These are phyloP conservation scores for Apis cerana DNA, from an alignment of 1,140 invertebrate species.

Conservation along the genomic window DNA sequence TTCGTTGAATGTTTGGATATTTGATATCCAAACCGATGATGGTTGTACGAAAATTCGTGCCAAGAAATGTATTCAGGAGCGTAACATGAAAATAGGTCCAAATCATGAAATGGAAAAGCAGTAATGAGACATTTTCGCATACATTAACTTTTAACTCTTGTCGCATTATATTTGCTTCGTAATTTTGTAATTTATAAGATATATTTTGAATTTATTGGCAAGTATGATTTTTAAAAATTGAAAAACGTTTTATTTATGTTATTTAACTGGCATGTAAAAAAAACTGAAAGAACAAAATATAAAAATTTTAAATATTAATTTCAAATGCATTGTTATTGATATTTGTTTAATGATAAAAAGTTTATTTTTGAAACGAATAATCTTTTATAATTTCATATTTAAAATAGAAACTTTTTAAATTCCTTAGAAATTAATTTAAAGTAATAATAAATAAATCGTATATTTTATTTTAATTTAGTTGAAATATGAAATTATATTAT, in stretches of 20 bases:
- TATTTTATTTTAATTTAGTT: no score
- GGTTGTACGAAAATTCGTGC: slow-evolving; percentile 49
- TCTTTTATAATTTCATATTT: no score
- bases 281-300: neutral
- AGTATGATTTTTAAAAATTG: slow-evolving; percentile 18
- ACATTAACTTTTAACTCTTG: neutral
- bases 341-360: no score
- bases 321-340: no score
- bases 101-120: neutral
- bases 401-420: no score
- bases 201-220: slow-evolving; percentile 44
- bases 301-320: neutral
- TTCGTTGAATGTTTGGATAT: slow-evolving; percentile 45
- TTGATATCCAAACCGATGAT: slow-evolving; percentile 23
- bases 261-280: no score
- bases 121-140: neutral
- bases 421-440: no score
- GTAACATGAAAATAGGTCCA: slow-evolving; percentile 10
- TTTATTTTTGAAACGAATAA: no score
- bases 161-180: neutral
- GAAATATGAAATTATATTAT: no score
- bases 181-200: neutral
- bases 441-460: no score
- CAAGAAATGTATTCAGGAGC: slow-evolving; percentile 49
- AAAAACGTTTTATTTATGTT: slow-evolving; percentile 27